Conservation (phyloP, 2,797 vertebrate genomes). For the Hoplostethus mediterraneus region DNA sequence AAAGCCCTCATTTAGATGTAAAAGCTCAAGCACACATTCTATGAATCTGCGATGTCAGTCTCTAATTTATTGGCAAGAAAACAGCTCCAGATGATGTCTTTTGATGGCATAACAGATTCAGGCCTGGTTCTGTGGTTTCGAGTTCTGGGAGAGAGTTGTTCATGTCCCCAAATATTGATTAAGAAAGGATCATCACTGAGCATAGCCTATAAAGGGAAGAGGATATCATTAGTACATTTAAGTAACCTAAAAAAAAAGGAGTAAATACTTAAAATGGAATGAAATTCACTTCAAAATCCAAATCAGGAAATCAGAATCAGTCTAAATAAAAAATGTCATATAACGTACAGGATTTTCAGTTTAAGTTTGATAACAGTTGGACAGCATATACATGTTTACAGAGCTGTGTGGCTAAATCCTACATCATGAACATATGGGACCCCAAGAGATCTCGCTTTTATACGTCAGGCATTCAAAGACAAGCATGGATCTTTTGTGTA, state of each 20-base stretch:
- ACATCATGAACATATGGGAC: slow-evolving; percentile 55
- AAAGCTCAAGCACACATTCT: too few relatives aligned
- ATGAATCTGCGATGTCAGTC: neutral
- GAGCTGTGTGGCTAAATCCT: slow-evolving; percentile 53
- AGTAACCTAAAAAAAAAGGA: neutral
- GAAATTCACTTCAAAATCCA: too few relatives aligned
- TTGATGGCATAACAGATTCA: neutral
- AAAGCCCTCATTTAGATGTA: neutral
- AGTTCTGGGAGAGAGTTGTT: neutral
- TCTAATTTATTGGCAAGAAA: slow-evolving; percentile 10
- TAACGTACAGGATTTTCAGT: neutral
- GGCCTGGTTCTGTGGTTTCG: neutral
- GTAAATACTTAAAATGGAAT: neutral
- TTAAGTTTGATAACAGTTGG: slow-evolving; percentile 35
- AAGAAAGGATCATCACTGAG: slow-evolving; percentile 28
- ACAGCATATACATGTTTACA: slow-evolving; percentile 22
- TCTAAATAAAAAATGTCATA: neutral
- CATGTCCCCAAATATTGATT: neutral
- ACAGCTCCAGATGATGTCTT: slow-evolving; percentile 6
- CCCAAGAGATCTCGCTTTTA: slow-evolving; percentile 49
- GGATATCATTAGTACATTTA: slow-evolving; percentile 10
- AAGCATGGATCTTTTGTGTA: slow-evolving; percentile 45
- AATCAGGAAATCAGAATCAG: too few relatives aligned
- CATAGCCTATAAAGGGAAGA: neutral
- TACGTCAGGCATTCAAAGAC: slow-evolving; percentile 63